Evolutionary conservation across 37 sponge, comb jelly and placozoan genomes (phyloP).

Genomic region (Trichoplax adhaerens): DNA sequence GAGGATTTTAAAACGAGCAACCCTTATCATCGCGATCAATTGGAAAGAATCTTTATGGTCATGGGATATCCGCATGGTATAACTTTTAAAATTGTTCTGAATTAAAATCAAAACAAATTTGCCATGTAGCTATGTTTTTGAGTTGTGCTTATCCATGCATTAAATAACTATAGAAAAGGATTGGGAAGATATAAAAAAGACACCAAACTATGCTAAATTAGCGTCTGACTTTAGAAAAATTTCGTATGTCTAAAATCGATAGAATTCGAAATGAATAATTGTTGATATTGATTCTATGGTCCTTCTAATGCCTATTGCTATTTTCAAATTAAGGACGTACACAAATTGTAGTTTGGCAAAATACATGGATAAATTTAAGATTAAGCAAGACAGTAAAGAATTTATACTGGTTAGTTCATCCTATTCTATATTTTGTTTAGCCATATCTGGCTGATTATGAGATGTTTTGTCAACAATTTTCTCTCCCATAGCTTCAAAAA

Average conservation of each 20-base stretch:
- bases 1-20: slow-evolving; percentile 92
- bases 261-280: no score
- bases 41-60: slow-evolving; percentile 82
- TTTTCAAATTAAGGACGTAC: background rate
- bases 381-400: slow-evolving; percentile 65
- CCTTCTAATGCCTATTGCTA: no score
- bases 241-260: no score
- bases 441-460: background rate
- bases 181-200: slow-evolving; percentile 85
- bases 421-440: background rate
- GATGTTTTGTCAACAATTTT: background rate
- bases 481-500: slow-evolving; percentile 30
- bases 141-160: no score
- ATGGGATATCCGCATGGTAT: slow-evolving; percentile 81
- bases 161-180: slow-evolving; percentile 12
- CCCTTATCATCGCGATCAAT: slow-evolving; percentile 90
- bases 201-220: slow-evolving; percentile 73
- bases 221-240: slow-evolving; percentile 49
- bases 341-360: slow-evolving; percentile 33
- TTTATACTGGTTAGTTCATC: slow-evolving; percentile 53
- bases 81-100: background rate
- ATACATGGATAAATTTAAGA: slow-evolving; percentile 83
- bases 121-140: background rate
- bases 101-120: no score
- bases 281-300: no score